These are phyloP conservation scores for Holotrichia oblita DNA, from an alignment of 1,140 invertebrate species.

Conservation along the genomic window DNA sequence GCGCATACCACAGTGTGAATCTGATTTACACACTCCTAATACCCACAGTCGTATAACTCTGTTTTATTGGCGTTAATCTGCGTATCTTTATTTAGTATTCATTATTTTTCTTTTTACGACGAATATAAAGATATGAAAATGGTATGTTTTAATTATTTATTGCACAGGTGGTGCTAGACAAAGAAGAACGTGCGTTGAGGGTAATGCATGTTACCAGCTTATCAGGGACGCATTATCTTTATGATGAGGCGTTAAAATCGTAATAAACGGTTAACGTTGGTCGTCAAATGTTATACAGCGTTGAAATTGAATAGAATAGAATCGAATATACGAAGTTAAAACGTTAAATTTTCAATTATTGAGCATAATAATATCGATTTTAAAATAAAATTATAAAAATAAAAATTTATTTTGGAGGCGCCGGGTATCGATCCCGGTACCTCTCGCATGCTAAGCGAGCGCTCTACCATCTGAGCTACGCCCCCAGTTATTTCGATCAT, in stretches of 20 bases:
- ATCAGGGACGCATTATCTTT: slow-evolving; percentile 9
- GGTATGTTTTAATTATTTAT: slow-evolving; percentile 23
- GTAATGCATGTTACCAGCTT: background rate
- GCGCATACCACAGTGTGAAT: too few species aligned
- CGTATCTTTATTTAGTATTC: slow-evolving; percentile 31
- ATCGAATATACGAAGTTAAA: too few species aligned
- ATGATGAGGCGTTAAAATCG: background rate
- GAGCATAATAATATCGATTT: too few species aligned
- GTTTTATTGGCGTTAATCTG: slow-evolving; percentile 24
- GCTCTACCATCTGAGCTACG: slow-evolving; percentile 60
- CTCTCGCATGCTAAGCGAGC: slow-evolving; percentile 60
- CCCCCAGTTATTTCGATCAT: too few species aligned
- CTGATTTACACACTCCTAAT: too few species aligned
- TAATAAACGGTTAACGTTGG: background rate
- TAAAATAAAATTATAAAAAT: too few species aligned
- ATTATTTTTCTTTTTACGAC: slow-evolving; percentile 21
- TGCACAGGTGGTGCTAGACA: slow-evolving; percentile 26
- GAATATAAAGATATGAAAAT: slow-evolving; percentile 30
- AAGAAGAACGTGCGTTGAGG: background rate
- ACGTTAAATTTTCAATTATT: too few species aligned
- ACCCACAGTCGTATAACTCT: slow-evolving; percentile 21
- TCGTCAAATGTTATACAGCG: too few species aligned
- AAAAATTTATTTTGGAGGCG: too few species aligned
- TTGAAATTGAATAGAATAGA: too few species aligned
- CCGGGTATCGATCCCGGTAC: slow-evolving; percentile 59